Base-by-base conservation (phyloP, 1,140 invertebrate species). In the Neelides sp. region DNA sequence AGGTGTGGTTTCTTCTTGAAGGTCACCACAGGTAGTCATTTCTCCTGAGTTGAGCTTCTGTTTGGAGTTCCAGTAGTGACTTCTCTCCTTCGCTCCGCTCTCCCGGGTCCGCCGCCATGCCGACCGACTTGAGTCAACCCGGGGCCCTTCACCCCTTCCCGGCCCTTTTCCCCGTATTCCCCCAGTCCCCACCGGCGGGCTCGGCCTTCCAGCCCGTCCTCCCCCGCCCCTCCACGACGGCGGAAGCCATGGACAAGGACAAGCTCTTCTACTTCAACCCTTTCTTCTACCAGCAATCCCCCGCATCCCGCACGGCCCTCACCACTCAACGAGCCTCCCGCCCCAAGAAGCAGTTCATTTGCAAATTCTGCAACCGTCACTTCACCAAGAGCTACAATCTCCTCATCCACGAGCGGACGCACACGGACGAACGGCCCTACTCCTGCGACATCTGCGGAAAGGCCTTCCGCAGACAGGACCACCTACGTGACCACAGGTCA, bases 301-400 rank as follows among this genome's bases (percentile, higher is more conserved):
- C 20, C 8, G 20, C 26, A 13, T 36, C 12, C 15, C 52, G 57
- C 13, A 49, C 52, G 34, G 44, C 50, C 32, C 58, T 20, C 42
- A 47, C 41, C 22, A 32, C 57, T 57, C 35, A 36, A 22, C 35
- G 64, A 19, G 54, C 63, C 42, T 65, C 71, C 48, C 64, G 80
- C 46, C 75, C 77, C 15, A 73, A 74, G 58, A 77, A 81, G 61
- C 73, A 85, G 63, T 85, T 83, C 66, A 78, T 82, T 49, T 98
- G 95, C 74, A 88, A 91, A 64, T 98, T 88, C 67, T 98, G 95
- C 70, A 85, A 87, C 64, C 77, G 95, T 32, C 85, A 95, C 63
- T 98, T 98, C 68, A 94, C 93, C 48, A 98, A 98, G 71, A 87
- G 89, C 15, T 98, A 98, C 71, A 98, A 98, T 67, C 75, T 99